A percentile compares a stretch with the other conserved stretches of the same genome.
These are phyloP conservation scores for Malurus splendens DNA, from an alignment of 2,797 vertebrate species.

Conservation along the genomic window DNA sequence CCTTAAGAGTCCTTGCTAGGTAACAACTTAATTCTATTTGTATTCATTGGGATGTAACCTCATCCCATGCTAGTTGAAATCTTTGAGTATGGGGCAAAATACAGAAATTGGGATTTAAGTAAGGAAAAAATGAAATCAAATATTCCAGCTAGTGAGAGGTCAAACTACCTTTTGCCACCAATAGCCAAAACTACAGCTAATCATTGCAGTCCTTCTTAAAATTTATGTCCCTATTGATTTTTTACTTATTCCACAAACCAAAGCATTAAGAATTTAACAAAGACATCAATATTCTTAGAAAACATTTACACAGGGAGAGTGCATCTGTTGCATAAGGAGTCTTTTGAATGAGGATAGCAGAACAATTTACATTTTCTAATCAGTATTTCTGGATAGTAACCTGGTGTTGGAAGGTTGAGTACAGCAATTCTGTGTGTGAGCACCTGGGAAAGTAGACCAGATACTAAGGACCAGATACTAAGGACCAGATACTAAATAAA, in stretches of 20 bases:
- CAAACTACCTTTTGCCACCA: neutral
- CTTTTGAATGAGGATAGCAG: neutral
- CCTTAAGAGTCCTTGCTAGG: neutral
- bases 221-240: slow-evolving; percentile 11
- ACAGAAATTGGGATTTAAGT: neutral
- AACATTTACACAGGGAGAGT: neutral
- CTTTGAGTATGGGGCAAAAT: neutral
- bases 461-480: neutral
- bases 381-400: neutral
- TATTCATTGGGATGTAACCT: neutral
- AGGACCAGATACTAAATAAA: neutral
- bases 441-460: neutral
- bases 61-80: neutral
- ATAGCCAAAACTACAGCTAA: neutral
- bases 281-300: neutral
- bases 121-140: neutral
- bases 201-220: neutral
- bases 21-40: neutral
- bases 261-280: slow-evolving; percentile 32
- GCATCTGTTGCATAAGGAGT: neutral
- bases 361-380: neutral
- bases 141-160: neutral
- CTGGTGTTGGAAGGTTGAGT: neutral
- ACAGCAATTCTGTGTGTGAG: neutral
- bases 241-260: neutral